Evolutionary conservation across 2,888 invertebrate genomes (phyloP), one percentile per base, ranked within the genome.

Genomic region (Lasioglossum marginatum): DNA sequence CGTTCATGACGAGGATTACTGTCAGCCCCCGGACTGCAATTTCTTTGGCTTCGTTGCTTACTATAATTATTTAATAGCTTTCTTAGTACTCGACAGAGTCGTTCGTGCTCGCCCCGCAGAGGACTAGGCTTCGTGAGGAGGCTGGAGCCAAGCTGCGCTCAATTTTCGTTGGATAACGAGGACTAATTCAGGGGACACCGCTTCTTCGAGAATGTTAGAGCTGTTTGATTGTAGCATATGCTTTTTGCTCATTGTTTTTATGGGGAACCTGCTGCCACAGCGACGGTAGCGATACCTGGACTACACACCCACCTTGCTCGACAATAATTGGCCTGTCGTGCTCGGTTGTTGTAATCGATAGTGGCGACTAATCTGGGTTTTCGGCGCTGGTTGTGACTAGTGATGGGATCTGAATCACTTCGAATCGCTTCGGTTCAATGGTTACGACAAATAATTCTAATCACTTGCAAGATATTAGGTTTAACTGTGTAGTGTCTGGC

Each of bases 1-100:
- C 72, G 82, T 77, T 87, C 74, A 75, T 71, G 48, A 79, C 48
- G 70, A 63, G 80, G 81, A 87, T 89, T 87, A 85, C 80, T 87
- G 85, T 86, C 88, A 85, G 81, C 70, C 37, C 57, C 4, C 23
- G 52, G 37, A 40, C 87, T 57, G 71, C 87, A 75, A 82, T 86
- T 82, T 73, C 80, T 73, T 45, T 57, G 79, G 74, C 70, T 73
- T 79, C 57, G 37, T 57, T 79, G 80, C 74, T 71, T 78, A 71
- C 84, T 79, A 72, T 83, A 88, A 88, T 88, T 83, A 88, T 88
- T 88, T 81, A 81, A 74, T 81, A 79, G 86, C 68, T 71, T 86
- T 83, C 77, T 86, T 79, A 68, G 60, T 72, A 73, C 31, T 37
- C 34, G 71, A 43, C 57, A 81, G 71, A 40, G 52, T 27, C 43